Conservation (phyloP, 1,140 invertebrate genomes). For the Drosophila pseudoananassae region DNA sequence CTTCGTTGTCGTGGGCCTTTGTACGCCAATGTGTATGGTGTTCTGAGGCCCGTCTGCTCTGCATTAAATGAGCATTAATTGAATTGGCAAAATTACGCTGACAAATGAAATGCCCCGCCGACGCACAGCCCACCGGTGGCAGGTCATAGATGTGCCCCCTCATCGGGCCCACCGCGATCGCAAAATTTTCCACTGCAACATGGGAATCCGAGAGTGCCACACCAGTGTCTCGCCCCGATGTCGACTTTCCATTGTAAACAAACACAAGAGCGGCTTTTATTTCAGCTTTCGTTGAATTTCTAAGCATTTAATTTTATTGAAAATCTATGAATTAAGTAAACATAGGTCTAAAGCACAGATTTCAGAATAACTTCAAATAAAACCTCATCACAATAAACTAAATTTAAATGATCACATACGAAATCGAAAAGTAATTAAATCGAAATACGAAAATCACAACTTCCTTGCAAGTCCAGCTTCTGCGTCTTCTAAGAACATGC, state of each 20-base stretch:
- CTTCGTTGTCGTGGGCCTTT: conserved; percentile 48
- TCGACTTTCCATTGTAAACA: conserved; percentile 12
- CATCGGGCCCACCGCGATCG: conserved; percentile 9
- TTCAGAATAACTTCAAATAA: conserved; percentile 47
- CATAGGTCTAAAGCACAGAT: conserved; percentile 47
- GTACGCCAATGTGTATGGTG: conserved; percentile 53
- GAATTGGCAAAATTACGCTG: conserved; percentile 82
- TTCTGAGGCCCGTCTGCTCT: conserved; percentile 29
- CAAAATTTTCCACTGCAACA: conserved; percentile 69
- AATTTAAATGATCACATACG: conserved; percentile 39
- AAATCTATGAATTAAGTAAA: conserved; percentile 44
- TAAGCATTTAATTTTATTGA: conserved; percentile 48
- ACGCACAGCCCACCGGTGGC: conserved; percentile 20
- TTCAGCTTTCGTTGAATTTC: conserved; percentile 20
- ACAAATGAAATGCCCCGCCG: conserved; percentile 54
- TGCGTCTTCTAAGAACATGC: conserved; percentile 33
- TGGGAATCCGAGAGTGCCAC: conserved; percentile 2
- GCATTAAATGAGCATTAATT: conserved; percentile 81
- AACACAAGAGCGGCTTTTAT: background rate
- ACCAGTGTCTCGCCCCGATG: background rate
- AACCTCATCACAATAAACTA: conserved; percentile 46
- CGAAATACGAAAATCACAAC: conserved; percentile 43
- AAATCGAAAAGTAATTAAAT: conserved; percentile 39
- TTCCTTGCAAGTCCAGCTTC: conserved; percentile 1
- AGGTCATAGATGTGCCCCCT: conserved; percentile 26